Percentiles rank a stretch among this genome's conserved stretches.
Evolutionary conservation across 2,113 vertebrate genomes (phyloP).

Genomic region (Boulengeromyrus knoepffleri): DNA sequence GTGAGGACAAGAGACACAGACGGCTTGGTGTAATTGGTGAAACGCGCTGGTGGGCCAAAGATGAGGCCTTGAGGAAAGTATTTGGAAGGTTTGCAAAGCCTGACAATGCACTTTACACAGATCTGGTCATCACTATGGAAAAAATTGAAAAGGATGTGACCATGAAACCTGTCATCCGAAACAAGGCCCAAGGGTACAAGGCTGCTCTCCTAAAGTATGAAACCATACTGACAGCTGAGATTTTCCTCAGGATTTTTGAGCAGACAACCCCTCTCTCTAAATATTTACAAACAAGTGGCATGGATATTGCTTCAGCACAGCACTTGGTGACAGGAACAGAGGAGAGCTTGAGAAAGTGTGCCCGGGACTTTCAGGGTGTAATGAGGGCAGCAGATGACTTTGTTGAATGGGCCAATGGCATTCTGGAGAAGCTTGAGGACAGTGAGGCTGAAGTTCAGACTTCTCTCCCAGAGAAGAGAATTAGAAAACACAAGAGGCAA

Average conservation of each 20-base stretch:
- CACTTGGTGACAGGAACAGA: too few relatives aligned
- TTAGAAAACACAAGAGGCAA: conserved; percentile 20
- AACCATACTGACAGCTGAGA: too few relatives aligned
- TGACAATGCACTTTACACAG: neutral
- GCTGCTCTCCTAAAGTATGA: too few relatives aligned
- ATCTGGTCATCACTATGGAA: conserved; percentile 11
- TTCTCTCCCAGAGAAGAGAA: neutral
- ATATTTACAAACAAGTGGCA: too few relatives aligned
- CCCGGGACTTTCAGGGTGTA: conserved; percentile 20
- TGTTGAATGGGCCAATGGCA: conserved; percentile 24
- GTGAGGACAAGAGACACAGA: neutral
- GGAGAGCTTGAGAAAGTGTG: conserved; percentile 8
- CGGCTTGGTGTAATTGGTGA: conserved; percentile 9
- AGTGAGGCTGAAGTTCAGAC: conserved; percentile 6
- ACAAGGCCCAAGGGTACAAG: too few relatives aligned
- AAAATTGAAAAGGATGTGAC: conserved; percentile 19
- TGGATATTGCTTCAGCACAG: too few relatives aligned
- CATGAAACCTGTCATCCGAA: neutral
- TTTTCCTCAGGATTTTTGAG: too few relatives aligned
- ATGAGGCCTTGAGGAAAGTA: conserved; percentile 5
- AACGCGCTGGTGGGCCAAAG: conserved; percentile 18
- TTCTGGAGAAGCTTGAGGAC: conserved; percentile 19
- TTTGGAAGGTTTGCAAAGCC: conserved; percentile 6
- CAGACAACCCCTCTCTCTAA: too few relatives aligned
- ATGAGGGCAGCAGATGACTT: conserved; percentile 18